Evolutionary conservation across 2,888 invertebrate genomes (phyloP).

Genomic region (Clitarchus hookeri): DNA sequence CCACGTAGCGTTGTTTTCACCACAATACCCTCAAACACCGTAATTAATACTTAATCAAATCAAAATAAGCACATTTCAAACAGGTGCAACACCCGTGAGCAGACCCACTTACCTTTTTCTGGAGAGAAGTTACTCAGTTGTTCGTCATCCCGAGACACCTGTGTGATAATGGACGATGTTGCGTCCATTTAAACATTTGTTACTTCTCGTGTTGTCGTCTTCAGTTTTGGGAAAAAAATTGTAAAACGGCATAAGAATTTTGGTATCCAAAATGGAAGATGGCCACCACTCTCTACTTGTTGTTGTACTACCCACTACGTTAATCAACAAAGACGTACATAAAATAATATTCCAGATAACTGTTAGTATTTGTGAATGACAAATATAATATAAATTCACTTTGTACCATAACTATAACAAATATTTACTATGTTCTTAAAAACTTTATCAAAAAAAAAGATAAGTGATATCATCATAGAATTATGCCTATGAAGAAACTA

Average conservation of each 20-base stretch:
- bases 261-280: conserved; percentile 48
- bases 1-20: not conserved
- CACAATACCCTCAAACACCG: not conserved
- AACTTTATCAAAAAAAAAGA: too few relatives aligned
- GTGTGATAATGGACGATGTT: conserved; percentile 94
- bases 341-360: not conserved
- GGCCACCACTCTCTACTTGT: conserved; percentile 43
- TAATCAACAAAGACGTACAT: conserved; percentile 27
- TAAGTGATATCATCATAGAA: too few relatives aligned
- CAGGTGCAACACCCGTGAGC: conserved; percentile 43
- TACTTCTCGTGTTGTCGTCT: conserved; percentile 40
- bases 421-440: too few relatives aligned
- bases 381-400: too few relatives aligned
- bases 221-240: conserved; percentile 41
- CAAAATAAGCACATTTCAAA: conserved; percentile 27
- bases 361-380: too few relatives aligned
- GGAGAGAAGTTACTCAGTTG: conserved; percentile 88
- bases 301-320: conserved; percentile 41
- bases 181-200: conserved; percentile 91
- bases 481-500: too few relatives aligned
- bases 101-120: conserved; percentile 80
- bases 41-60: not conserved
- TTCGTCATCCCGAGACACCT: conserved; percentile 97
- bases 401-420: too few relatives aligned
- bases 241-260: conserved; percentile 44